Base-by-base conservation (phyloP, 2,113 vertebrate species). In the Okapia johnstoni region DNA sequence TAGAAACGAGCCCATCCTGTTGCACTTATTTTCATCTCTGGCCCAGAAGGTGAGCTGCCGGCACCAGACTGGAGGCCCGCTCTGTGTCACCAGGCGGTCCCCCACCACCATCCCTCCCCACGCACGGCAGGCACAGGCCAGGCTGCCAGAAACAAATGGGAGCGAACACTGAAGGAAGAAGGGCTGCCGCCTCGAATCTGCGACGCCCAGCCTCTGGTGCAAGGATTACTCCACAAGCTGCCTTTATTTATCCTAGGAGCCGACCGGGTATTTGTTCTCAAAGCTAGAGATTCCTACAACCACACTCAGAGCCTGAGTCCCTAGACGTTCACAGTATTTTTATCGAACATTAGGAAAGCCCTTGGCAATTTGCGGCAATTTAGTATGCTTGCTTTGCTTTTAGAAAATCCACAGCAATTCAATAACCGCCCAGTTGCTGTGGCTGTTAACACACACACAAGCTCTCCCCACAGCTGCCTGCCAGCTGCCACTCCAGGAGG, bases 351-450 rank as follows among this genome's bases (percentile, higher is more conserved):
- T 95, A 98, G 98, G 97, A 97, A 98, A 97, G 90, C 97, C 97
- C 97, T 96, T 80, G 97, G 97, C 97, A 98, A 98, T 98, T 97
- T 97, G 86, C 90, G 92, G 97, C 91, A 98, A 98, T 98, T 98
- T 97, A 94, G 80, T 86, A 98, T 95, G 96, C 97, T 98, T 97
- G 97, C 97, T 98, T 98, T 98, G 97, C 97, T 98, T 97, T 98
- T 95, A 96, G 96, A 98, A 98, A 98, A 98, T 96, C 92, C 93
- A 96, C 92, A 94, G 97, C 97, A 98, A 97, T 98, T 98, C 94
- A 97, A 96, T 88, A 98, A 98, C 97, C 92, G 96, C 93, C 97
- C 95, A 97, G 96, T 93, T 93, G 88, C 95, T 93, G 95, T 92
- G 96, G 94, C 95, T 97, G 96, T 95, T 93, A 90, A 81, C 92